Base-by-base conservation (phyloP, 2,113 vertebrate species). In the Ophiodon elongatus region DNA sequence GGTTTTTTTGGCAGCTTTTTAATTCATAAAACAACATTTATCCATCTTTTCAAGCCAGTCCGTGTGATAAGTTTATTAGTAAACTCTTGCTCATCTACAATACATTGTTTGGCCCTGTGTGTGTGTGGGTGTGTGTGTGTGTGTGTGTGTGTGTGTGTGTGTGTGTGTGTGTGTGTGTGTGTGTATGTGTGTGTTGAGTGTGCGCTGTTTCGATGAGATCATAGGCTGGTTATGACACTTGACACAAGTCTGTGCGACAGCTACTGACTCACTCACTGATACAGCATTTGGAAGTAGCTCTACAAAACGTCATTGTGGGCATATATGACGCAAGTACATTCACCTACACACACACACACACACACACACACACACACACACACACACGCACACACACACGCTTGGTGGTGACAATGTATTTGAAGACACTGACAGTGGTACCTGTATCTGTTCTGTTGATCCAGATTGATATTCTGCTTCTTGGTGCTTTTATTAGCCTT, bases 201-300 rank as follows among this genome's bases (percentile, higher is more conserved):
- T 29, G 23, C 43, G 74, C 64, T 69, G 47, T 31, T 45, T 57
- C 60, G 79, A 82, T 82, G 83, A 75, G 56, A 88, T 89, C 83
- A 89, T 78, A 68, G 60, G 54, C 84, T 63, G 82, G 73, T 79
- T 81, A 43, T 88, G 88, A 91, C 84, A 88, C 70, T 81, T 88
- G 88, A 87, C 66, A 52, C 85, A 80, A 88, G 76, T 45, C 29
- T 81, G 10, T 82, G 77, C 79, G 90, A 90, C 82, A 91, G 69
- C 50, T 57, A 13, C 62, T 85, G 86, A 92, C 78, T 87, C 84
- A 68, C 27, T 81, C 72, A 62, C 79, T 90, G 82, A 88, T 83
- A 76, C 76, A 86, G 71, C 62, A 77, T 84, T 84, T 74, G 59
- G 71, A 84, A 67, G 77, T 79, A 76, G 67, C 64, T 73, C n/a